Percentiles rank a stretch among this genome's conserved stretches.
These are phyloP conservation scores for Pseudococcus viburni DNA, from an alignment of 2,888 invertebrate species.

Conservation along the genomic window DNA sequence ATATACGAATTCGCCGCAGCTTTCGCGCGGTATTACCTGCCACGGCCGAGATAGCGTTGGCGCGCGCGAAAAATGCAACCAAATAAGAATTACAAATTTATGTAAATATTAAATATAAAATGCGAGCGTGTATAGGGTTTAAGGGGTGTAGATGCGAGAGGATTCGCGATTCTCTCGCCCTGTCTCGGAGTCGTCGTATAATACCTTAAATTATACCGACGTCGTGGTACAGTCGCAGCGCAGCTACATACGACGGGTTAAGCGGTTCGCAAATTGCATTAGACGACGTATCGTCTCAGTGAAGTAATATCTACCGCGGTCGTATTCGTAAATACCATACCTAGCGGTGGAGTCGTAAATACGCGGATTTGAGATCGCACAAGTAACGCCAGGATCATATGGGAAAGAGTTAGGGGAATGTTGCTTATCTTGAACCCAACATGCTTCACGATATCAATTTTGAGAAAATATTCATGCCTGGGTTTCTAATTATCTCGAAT, in stretches of 20 bases:
- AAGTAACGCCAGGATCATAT: neutral
- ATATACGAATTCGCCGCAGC: slow-evolving; percentile 32
- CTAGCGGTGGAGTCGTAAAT: neutral
- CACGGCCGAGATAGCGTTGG: neutral
- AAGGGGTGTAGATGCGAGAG: neutral
- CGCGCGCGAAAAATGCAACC: slow-evolving; percentile 25
- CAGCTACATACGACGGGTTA: neutral
- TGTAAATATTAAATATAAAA: slow-evolving; percentile 48
- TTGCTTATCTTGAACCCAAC: neutral
- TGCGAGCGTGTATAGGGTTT: neutral
- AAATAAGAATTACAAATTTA: slow-evolving; percentile 48
- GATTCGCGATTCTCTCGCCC: neutral
- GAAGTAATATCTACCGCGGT: neutral
- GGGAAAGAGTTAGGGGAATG: neutral
- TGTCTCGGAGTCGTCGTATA: neutral
- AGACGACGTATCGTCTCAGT: slow-evolving; percentile 9
- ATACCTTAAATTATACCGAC: slow-evolving; percentile 29
- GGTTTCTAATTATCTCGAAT: too few species aligned
- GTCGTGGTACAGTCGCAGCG: neutral
- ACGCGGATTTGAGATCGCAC: neutral
- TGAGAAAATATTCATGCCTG: too few species aligned
- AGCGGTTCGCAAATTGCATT: neutral
- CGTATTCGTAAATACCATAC: neutral
- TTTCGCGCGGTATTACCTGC: neutral
- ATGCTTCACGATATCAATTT: neutral